Base-by-base conservation (phyloP, 1,140 invertebrate genomes). In the Trachymyrmex septentrionalis region DNA sequence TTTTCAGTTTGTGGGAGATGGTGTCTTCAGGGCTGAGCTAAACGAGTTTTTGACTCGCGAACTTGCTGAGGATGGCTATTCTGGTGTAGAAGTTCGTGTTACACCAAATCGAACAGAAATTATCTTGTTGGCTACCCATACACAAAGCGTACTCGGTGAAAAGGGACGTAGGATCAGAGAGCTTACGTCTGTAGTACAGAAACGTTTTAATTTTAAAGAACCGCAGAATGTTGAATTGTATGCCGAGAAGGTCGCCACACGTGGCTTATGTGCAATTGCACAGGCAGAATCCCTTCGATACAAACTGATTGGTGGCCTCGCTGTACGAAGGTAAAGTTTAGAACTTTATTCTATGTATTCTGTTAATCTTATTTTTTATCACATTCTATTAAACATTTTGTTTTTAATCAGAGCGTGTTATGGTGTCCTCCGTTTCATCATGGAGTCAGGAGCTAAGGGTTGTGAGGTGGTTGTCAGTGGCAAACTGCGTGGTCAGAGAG, bases 381-480 rank as follows among this genome's bases (percentile, higher is more conserved):
- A 12, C 48, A 12, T 14, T 44, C 1, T 63, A n/a, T 53, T 44
- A 27, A 57, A 48, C 24, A 19, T 34, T 30, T 67, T 1, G 24
- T 34, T 21, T 1, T 16, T 57, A 16, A 16, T 64, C 91, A 97
- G 99, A 95, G 99, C 99, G 10, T 99, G 99, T 94, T 99, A 99
- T 96, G 99, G 99, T 97, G 99, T 99, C 12, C 96, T 99, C 50
- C 96, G 99, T 85, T 99, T 99, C 96, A 99, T 99, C 93, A 99
- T 99, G 99, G 99, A 99, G 96, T 99, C 98, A 92, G 99, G 99
- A 59, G 99, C 99, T 76, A 97, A 97, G 91, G 97, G 99, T 89
- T 99, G 99, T 93, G 99, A 99, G 96, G 99, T 99, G 9, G 99
- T 99, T 9, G 99, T 99, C 0, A 99, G 98, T 92, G 99, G 99